phyloP scores from a whole-genome alignment of 2,113 vertebrate species.

The Ciconia stormi region DNA sequence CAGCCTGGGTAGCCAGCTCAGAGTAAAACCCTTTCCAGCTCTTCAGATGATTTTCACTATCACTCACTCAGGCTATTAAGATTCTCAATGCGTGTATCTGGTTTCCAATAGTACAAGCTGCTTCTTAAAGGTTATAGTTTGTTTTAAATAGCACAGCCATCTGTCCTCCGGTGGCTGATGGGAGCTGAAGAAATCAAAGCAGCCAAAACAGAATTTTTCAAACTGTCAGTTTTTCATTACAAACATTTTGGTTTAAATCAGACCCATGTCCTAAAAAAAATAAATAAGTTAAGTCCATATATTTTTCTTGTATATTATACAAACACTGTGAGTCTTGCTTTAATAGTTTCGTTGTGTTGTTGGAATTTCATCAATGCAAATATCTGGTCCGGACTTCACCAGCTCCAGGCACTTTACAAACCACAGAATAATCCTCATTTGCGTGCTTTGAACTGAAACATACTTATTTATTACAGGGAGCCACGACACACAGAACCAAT shows the following conservation, averaged over 20 bases:
- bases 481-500: not conserved
- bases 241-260: not conserved
- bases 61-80: not conserved
- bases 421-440: not conserved
- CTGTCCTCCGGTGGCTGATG: slow-evolving; percentile 52
- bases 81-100: slow-evolving; percentile 15
- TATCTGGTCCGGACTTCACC: not conserved
- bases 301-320: not conserved
- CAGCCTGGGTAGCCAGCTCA: not conserved
- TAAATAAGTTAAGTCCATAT: not conserved
- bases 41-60: not conserved
- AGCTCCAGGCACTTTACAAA: not conserved
- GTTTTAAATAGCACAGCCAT: slow-evolving; percentile 74
- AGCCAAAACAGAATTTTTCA: slow-evolving; percentile 52
- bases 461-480: not conserved
- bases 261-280: not conserved
- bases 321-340: not conserved
- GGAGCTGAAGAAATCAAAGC: slow-evolving; percentile 39
- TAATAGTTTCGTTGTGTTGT: not conserved
- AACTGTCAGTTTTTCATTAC: not conserved
- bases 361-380: not conserved
- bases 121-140: slow-evolving; percentile 69
- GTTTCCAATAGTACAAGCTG: slow-evolving; percentile 65
- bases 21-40: not conserved
- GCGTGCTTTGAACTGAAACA: not conserved